Evolutionary conservation across 1,140 invertebrate genomes (phyloP), one percentile per base, ranked within the genome.

Genomic region (Stegodyphus mimosarum): DNA sequence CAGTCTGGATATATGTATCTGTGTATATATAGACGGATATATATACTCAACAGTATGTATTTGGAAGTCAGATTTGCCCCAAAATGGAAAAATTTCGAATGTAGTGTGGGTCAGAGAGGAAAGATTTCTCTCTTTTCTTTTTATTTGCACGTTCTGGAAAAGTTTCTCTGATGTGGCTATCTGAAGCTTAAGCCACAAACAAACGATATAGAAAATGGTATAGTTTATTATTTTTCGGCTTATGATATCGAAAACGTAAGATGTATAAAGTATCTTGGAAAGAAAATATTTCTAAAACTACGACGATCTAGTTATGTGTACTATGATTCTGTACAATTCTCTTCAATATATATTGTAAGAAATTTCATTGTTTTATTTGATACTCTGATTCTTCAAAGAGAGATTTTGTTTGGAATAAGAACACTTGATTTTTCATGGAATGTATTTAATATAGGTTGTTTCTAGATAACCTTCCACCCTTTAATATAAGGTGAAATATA

Each of bases 1-100:
- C 64, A 13, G 1, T 67, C 15, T 15, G 64, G n/a, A 67, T 17
- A 13, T 18, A 18, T 17, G 64, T 18, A 67, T 67, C 64, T 67
- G 10, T 67, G 64, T 18, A 67, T 7, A 7, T 18, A 15, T n/a
- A 17, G 15, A 67, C n/a, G 7, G 7, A 67, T 50, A 64, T 66
- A 66, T 53, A 83, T 80, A 55, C 51, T 18, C 69, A 51, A 51
- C 18, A 6, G 69, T 83, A 55, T 69, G 49, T 70, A 83, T 83
- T 83, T 83, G 71, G 70, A 74, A 83, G 79, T 74, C 71, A 83
- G 70, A 83, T 74, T 67, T 9, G 15, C 55, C 15, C 9, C 15
- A 15, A 60, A 15, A 60, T 9, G 55, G 55, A 60, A 60, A 60
- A 60, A 60, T 10, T 2, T 60, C 55, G 60, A 7, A 63, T 7